Base-by-base conservation (phyloP, 92 coral and sea anemone genomes). In the Umimayanthus chanpuru region DNA sequence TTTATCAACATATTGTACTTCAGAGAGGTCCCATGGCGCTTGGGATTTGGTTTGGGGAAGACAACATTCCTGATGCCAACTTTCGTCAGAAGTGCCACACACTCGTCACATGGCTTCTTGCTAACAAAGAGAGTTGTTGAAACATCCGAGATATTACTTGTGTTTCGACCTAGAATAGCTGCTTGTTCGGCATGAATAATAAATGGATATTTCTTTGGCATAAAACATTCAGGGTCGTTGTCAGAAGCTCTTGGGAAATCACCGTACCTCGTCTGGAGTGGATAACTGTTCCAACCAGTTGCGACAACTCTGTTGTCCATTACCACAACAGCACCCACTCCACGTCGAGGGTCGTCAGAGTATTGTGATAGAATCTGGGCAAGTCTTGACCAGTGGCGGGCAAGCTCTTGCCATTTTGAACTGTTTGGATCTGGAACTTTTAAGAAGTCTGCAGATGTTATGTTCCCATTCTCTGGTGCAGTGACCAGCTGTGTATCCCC, bases 71-170 rank as follows among this genome's bases (percentile, higher is more conserved):
- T 90, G 49, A 96, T 85, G 21, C 98, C 98, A 86, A 86, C 88
- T 87, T 89, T 94, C 6, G 86, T 65, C 84, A 96, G 77, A 32
- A 96, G 79, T 28, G 98, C 95, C 5, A 92, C 91, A 81, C 98
- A 96, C 40, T 96, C 98, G 74, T 96, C 88, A 41, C 98, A 96
- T 30, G 98, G 98, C 66, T 87, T 91, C 73, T 94, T 96, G 72
- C 89, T 96, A 41, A 96, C 98, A 93, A 91, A 96, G 88, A 96
- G 73, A 30, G 95, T 94, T 49, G 95, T 92, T 30, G 95, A 88
- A 28, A 36, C 55, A 20, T 91, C 89, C 1, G 87, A 86, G 55
- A 96, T 85, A 43, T 94, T 91, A 23, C 92, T 85, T 30, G 76
- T 43, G 92, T 95, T 91, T 64, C 98, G 90, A 7, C 88, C 55